Evolutionary conservation across 2,113 vertebrate genomes (phyloP).

Genomic region (Eira barbara): DNA sequence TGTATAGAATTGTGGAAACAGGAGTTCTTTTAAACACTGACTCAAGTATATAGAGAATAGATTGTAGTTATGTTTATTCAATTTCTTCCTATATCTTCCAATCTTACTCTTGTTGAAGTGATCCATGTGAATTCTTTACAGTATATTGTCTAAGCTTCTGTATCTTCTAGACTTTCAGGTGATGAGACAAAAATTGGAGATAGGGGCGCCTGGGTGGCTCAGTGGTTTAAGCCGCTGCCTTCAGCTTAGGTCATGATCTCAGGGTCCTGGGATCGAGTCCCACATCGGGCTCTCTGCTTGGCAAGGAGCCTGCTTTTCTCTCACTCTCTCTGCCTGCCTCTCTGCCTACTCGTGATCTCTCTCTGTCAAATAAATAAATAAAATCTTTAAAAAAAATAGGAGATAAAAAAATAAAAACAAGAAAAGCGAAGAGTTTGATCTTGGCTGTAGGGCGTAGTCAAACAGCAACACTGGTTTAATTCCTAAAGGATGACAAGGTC

Average conservation of each 20-base stretch:
- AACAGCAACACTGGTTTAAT: not conserved
- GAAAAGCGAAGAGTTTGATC: not conserved
- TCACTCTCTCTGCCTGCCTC: too few relatives aligned
- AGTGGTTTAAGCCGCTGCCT: too few relatives aligned
- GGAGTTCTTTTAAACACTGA: not conserved
- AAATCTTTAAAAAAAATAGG: too few relatives aligned
- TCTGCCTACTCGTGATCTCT: too few relatives aligned
- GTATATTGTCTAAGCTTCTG: not conserved
- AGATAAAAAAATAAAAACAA: not conserved
- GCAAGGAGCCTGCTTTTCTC: too few relatives aligned
- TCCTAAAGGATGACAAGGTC: not conserved
- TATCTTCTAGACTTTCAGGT: not conserved
- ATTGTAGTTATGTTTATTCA: not conserved
- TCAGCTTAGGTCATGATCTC: too few relatives aligned
- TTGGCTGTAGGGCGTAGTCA: not conserved
- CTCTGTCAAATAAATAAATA: too few relatives aligned
- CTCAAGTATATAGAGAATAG: not conserved
- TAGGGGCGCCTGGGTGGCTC: too few relatives aligned
- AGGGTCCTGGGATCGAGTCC: too few relatives aligned
- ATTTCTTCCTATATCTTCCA: not conserved
- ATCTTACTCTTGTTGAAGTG: not conserved
- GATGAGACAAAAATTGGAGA: not conserved
- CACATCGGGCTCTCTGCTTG: too few relatives aligned
- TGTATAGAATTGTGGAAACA: not conserved
- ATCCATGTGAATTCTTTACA: not conserved